Evolutionary conservation across 2,113 vertebrate genomes (phyloP).

Genomic region (Caracal caracal): DNA sequence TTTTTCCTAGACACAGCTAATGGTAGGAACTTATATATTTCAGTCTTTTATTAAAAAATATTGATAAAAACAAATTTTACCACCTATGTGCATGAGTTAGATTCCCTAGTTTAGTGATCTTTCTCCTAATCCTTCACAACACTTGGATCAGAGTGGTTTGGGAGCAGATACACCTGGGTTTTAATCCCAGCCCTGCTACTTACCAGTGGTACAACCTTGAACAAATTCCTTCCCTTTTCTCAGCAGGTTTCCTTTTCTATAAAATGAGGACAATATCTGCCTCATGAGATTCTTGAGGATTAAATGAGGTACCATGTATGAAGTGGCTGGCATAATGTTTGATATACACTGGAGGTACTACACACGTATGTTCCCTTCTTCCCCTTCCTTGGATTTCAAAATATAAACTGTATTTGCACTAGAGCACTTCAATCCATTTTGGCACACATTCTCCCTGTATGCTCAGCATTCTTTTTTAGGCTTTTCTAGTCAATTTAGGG

Average conservation of each 20-base stretch:
- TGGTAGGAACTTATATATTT: background rate
- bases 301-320: background rate
- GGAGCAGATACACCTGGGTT: slow-evolving; percentile 36
- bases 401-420: slow-evolving; percentile 20
- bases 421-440: background rate
- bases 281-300: slow-evolving; percentile 23
- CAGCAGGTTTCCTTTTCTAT: background rate
- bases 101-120: slow-evolving; percentile 25
- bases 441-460: background rate
- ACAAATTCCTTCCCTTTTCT: slow-evolving; percentile 39
- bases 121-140: slow-evolving; percentile 12
- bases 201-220: slow-evolving; percentile 4
- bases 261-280: slow-evolving; percentile 22
- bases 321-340: background rate
- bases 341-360: background rate
- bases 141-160: background rate
- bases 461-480: slow-evolving; percentile 6
- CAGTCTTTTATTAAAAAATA: slow-evolving; percentile 34
- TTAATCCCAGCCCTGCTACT: slow-evolving; percentile 11
- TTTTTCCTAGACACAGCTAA: slow-evolving; percentile 35
- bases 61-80: slow-evolving; percentile 41
- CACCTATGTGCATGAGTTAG: background rate
- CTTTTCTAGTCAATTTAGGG: slow-evolving; percentile 43
- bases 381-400: slow-evolving; percentile 24
- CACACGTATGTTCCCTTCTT: background rate